Percentiles rank a stretch among this genome's conserved stretches.
Conservation (phyloP, 1,140 invertebrate genomes). For the Coboldia fuscipes region DNA sequence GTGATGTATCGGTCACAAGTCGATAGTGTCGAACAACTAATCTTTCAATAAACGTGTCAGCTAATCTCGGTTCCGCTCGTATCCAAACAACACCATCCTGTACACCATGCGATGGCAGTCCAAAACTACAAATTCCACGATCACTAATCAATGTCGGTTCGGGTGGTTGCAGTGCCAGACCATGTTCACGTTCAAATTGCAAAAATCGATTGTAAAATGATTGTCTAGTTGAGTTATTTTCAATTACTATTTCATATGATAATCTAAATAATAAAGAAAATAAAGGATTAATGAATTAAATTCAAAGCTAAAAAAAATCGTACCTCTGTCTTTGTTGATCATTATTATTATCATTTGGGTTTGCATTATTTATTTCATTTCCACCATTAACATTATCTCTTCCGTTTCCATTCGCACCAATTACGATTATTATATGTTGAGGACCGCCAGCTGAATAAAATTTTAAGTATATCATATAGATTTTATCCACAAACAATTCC, state of each 20-base stretch:
- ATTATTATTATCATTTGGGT: not conserved
- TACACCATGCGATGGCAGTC: slow-evolving; percentile 11
- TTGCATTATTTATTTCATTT: not conserved
- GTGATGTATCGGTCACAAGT: slow-evolving; percentile 35
- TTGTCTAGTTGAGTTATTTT: not conserved
- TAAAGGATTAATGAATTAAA: too few species aligned
- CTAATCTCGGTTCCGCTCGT: slow-evolving; percentile 12
- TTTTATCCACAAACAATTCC: too few species aligned
- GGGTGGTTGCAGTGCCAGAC: not conserved
- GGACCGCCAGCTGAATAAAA: too few species aligned
- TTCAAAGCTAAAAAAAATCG: too few species aligned
- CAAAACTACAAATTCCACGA: slow-evolving; percentile 18
- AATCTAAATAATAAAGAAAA: not conserved
- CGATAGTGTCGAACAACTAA: slow-evolving; percentile 31
- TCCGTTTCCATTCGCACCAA: not conserved
- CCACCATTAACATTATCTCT: not conserved
- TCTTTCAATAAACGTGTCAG: slow-evolving; percentile 14
- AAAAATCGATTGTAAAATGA: not conserved
- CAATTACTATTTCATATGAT: not conserved
- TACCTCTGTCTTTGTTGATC: not conserved
- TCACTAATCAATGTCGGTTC: slow-evolving; percentile 7
- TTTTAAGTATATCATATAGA: too few species aligned
- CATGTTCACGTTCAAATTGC: not conserved
- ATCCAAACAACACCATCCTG: slow-evolving; percentile 17
- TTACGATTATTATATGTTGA: not conserved